phyloP scores from a whole-genome alignment of 2,113 vertebrate genomes.

The Orycteropus afer region DNA sequence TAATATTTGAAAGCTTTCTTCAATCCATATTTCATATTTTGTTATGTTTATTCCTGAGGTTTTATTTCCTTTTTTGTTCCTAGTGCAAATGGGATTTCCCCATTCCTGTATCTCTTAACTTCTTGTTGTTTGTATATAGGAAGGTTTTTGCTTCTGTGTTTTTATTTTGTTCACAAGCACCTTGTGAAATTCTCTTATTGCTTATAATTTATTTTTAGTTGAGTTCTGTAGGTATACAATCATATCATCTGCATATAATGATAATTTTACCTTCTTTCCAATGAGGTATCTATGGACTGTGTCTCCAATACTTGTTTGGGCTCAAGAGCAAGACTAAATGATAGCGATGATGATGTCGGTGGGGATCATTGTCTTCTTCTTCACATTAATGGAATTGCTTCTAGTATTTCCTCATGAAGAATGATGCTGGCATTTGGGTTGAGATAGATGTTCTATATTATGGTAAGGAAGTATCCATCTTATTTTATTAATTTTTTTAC shows the following conservation, averaged over 20 bases:
- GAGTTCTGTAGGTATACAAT: not conserved
- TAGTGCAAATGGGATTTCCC: not conserved
- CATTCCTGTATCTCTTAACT: not conserved
- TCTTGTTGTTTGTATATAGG: not conserved
- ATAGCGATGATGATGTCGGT: not conserved
- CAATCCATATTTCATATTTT: not conserved
- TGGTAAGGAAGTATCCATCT: not conserved
- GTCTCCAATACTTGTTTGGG: not conserved
- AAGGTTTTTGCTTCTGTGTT: not conserved
- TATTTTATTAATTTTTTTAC: slow-evolving; percentile 26
- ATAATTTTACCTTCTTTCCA: not conserved
- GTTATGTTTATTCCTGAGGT: not conserved
- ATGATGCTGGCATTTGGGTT: not conserved
- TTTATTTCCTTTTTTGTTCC: not conserved
- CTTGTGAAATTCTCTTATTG: not conserved
- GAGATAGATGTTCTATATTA: not conserved
- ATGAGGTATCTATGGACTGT: not conserved
- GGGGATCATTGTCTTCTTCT: not conserved
- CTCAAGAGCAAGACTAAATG: not conserved
- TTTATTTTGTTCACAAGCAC: slow-evolving; percentile 10
- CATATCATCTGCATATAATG: no score
- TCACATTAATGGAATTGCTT: not conserved
- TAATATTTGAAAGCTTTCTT: slow-evolving; percentile 12
- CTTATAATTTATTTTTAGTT: not conserved
- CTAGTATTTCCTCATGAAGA: not conserved